phyloP scores from a whole-genome alignment of 37 sponge, comb jelly and placozoan species.

The Crambe crambe region DNA sequence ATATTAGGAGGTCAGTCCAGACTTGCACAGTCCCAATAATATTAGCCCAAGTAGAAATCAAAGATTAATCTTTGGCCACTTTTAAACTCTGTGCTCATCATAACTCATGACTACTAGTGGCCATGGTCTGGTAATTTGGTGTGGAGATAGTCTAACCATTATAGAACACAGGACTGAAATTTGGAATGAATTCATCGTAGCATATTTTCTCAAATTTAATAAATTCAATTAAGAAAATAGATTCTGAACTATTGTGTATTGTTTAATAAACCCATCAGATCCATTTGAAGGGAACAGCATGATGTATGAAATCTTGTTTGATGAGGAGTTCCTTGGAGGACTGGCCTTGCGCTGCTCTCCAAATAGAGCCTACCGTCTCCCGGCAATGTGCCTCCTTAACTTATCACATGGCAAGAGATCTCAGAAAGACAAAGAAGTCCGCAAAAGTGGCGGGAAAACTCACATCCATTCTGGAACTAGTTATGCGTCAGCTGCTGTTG shows the following conservation, averaged over 20 bases:
- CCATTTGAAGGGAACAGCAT: not conserved
- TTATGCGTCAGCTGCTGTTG: conserved; percentile 4
- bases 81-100: too few relatives aligned
- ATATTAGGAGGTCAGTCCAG: conserved; percentile 62
- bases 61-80: too few relatives aligned
- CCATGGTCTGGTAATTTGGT: too few relatives aligned
- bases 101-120: too few relatives aligned
- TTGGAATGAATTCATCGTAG: too few relatives aligned
- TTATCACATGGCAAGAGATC: conserved; percentile 74
- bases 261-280: not conserved
- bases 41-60: too few relatives aligned
- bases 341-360: conserved; percentile 57
- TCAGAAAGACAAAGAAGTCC: not conserved
- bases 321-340: conserved; percentile 91
- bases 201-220: too few relatives aligned
- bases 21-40: too few relatives aligned
- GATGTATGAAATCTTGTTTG: conserved; percentile 87
- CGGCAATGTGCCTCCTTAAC: conserved; percentile 78
- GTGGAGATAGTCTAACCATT: too few relatives aligned
- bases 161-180: too few relatives aligned
- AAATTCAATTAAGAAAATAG: too few relatives aligned
- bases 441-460: not conserved
- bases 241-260: too few relatives aligned
- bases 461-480: not conserved
- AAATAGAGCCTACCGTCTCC: conserved; percentile 75